Base-by-base conservation (phyloP, 2,113 vertebrate genomes). In the Octodon degus region DNA sequence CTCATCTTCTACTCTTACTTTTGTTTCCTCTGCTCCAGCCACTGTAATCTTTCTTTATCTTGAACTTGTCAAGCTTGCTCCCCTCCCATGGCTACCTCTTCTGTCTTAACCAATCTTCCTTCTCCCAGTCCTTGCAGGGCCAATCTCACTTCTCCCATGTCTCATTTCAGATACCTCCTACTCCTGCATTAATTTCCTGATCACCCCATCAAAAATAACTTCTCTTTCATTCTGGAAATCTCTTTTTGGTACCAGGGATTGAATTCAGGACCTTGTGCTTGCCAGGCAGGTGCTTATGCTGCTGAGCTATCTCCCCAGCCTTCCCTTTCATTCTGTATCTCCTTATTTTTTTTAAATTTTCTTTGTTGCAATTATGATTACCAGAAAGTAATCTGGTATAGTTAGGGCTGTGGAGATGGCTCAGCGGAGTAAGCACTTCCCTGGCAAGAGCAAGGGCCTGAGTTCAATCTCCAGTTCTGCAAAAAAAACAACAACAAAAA, bases 11-110 rank as follows among this genome's bases (percentile, higher is more conserved):
- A 22, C 19, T 70, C n/a, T 90, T 84, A n/a, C 34, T 92, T n/a
- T 79, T 83, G 19, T 91, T 96, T 17, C 40, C 62, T 86, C 63
- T 95, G 47, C 47, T 95, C 5, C 40, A 93, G 20, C 22, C 67
- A 83, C 0, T 50, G 53, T 34, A 32, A 14, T 40, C 55, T 95
- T 91, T 93, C 32, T 81, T 79, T 12, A 76, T 77, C n/a, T 53
- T 87, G 68, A 89, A 80, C 24, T 43, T 80, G 47, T 34, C 55
- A 53, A 55, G 2, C 37, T 84, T 88, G 11, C 25, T 76, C 19
- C 43, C 53, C 68, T 89, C 50, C 47, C 22, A 62, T 81, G 60
- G 19, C 32, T 74, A 12, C 34, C 47, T 34, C 7, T 27, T 91
- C 6, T 94, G 53, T 37, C 37, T 79, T 0, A 9, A 72, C 85